Evolutionary conservation across 1,140 invertebrate genomes (phyloP), one percentile per base, ranked within the genome.

Genomic region (Drosophila quadrilineata): DNA sequence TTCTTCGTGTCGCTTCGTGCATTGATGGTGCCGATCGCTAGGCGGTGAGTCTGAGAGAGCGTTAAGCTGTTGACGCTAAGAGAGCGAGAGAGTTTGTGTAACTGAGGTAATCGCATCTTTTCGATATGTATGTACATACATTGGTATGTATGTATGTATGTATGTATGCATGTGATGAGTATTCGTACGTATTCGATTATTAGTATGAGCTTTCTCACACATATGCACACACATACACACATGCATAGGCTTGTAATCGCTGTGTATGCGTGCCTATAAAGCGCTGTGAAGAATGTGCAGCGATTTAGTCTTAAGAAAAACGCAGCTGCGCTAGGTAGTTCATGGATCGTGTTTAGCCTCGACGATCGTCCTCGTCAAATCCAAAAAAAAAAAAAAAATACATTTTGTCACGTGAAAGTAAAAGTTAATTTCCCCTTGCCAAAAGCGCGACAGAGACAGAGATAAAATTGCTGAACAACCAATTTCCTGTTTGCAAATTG

Each of bases 301-400:
- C 74, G 79, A 64, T 63, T 84, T 84, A 84, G 77, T 84, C 79
- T 82, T 64, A 57, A 60, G 71, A 67, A 67, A 71, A 56, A 9
- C 59, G 43, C 33, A 50, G 58, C 49, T 46, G 33, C 65, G 65
- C 41, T 56, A 49, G 41, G 50, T 26, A 54, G 50, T 58, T 19
- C 35, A 28, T 57, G 40, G 28, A 56, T 43, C 49, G 52, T 53
- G 31, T 26, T 5, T 19, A 5, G 40, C 10, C 6, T 49, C 38
- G 66, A 62, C 35, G 43, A 49, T 65, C 65, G 71, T 50, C 43
- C n/a, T 26, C 24, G 22, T 53, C 6, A n/a, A n/a, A n/a, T 14
- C 24, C 17, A 38, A 21, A 35, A 2, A 45, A 16, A 41, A 22
- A n/a, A n/a, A n/a, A n/a, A n/a, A n/a, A n/a, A n/a, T 19, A 10